Percentiles rank a stretch among this genome's conserved stretches.
Evolutionary conservation across 2,888 invertebrate species (phyloP).

Genomic region (Napeogenes inachia): DNA sequence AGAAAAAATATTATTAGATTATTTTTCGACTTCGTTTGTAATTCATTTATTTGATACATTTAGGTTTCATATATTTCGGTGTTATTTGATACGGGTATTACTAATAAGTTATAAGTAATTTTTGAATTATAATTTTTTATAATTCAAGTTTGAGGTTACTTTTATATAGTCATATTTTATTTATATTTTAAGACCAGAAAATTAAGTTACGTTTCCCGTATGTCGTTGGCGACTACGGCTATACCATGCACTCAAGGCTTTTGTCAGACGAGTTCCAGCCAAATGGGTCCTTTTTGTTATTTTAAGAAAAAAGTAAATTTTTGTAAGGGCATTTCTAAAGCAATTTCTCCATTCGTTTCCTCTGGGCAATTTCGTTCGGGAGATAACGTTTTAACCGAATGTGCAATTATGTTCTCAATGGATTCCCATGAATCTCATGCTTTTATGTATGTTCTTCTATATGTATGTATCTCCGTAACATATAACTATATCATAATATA

Average conservation of each 20-base stretch:
- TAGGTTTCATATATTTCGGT: no score
- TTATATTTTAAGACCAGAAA: neutral
- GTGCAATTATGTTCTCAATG: conserved; percentile 52
- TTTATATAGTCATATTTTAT: no score
- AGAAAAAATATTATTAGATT: no score
- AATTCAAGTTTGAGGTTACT: no score
- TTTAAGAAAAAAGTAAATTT: conserved; percentile 28
- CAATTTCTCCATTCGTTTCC: conserved; percentile 46
- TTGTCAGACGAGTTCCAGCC: conserved; percentile 35
- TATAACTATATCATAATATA: no score
- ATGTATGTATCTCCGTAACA: no score
- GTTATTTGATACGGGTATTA: no score
- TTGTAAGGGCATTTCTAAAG: conserved; percentile 40
- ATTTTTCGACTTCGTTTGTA: no score
- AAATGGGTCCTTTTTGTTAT: conserved; percentile 31
- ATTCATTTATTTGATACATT: no score
- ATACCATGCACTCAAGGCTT: conserved; percentile 29
- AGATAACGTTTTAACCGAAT: conserved; percentile 41
- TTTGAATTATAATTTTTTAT: no score
- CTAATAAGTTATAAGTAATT: no score
- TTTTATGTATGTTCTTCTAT: conserved; percentile 8
- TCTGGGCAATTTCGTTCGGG: conserved; percentile 33
- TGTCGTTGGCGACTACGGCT: conserved; percentile 42
- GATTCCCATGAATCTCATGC: conserved; percentile 41
- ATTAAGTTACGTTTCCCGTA: conserved; percentile 22